Percentiles rank a stretch among this genome's conserved stretches.
Conservation (phyloP, 2,797 vertebrate genomes). For the Lacerta agilis region DNA sequence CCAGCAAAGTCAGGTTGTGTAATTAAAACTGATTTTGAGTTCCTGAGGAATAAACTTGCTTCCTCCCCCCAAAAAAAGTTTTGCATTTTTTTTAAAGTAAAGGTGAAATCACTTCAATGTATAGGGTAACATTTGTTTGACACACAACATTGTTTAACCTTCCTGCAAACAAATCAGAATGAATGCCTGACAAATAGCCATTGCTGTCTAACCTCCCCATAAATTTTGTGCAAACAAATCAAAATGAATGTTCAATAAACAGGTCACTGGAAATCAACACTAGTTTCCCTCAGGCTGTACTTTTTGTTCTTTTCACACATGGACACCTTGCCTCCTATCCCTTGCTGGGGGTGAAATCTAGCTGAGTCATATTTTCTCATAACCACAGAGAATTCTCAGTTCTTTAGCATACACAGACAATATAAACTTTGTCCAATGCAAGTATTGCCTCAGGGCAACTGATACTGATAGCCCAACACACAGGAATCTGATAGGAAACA, state of each 20-base stretch:
- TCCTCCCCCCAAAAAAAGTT: too few species aligned
- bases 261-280: neutral
- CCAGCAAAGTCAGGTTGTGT: too few species aligned
- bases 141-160: too few species aligned
- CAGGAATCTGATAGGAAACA: neutral
- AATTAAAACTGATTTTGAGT: too few species aligned
- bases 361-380: neutral
- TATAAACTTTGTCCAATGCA: neutral
- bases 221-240: neutral
- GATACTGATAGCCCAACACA: neutral
- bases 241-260: neutral
- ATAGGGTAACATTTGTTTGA: too few species aligned
- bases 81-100: too few species aligned
- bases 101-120: too few species aligned
- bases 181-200: too few species aligned
- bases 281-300: neutral
- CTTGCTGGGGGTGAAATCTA: neutral
- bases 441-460: neutral
- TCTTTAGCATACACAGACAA: neutral
- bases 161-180: too few species aligned
- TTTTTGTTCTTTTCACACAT: neutral
- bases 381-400: neutral
- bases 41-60: too few species aligned
- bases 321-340: too few species aligned
- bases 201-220: neutral